These are phyloP conservation scores for Chaetophractus vellerosus DNA, from an alignment of 2,797 vertebrate species.

Conservation along the genomic window DNA sequence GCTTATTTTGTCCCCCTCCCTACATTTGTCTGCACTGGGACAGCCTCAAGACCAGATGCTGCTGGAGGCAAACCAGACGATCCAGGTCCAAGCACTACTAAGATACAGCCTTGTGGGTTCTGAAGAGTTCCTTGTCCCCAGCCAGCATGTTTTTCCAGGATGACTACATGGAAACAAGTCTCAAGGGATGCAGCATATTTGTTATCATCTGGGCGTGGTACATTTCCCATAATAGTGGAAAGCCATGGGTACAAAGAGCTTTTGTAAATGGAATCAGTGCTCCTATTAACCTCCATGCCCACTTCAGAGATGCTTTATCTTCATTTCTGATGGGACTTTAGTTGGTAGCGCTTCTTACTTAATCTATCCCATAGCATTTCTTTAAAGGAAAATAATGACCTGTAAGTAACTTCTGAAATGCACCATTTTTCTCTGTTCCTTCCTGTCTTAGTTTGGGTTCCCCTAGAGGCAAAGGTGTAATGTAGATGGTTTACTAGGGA, in stretches of 20 bases:
- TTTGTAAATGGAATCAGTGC: not conserved
- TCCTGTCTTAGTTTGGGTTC: not conserved
- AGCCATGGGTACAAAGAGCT: not conserved
- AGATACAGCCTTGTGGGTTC: not conserved
- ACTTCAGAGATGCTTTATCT: not conserved
- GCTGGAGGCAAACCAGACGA: not conserved
- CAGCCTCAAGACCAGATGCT: constrained; percentile 57
- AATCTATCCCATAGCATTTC: constrained; percentile 9
- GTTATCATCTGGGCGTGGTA: not conserved
- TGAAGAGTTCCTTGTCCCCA: constrained; percentile 31
- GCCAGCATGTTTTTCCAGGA: not conserved
- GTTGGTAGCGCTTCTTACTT: not conserved
- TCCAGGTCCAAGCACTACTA: rapidly evolving
- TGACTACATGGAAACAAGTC: not conserved
- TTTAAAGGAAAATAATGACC: constrained; percentile 50
- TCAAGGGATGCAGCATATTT: not conserved
- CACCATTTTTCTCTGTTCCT: constrained; percentile 28
- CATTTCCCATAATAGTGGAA: not conserved
- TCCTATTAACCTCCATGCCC: not conserved
- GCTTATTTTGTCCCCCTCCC: not conserved
- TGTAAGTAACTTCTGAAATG: constrained; percentile 1
- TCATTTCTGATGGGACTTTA: constrained; percentile 33
- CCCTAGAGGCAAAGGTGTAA: not conserved
- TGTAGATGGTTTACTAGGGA: not conserved
- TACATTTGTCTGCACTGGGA: not conserved